phyloP scores from a whole-genome alignment of 2,113 vertebrate species.

The Corythoichthys haematopterus region DNA sequence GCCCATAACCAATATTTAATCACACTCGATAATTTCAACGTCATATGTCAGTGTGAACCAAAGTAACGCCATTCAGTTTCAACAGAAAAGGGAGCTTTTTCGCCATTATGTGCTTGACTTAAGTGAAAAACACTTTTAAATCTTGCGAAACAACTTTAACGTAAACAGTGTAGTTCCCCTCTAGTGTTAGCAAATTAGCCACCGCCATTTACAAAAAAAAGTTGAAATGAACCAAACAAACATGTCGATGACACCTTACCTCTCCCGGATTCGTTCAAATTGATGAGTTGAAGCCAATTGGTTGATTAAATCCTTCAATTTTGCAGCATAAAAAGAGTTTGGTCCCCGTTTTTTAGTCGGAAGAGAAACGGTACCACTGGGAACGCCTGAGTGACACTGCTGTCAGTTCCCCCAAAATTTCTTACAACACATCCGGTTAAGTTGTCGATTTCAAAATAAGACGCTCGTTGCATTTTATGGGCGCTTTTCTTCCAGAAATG shows the following conservation, averaged over 20 bases:
- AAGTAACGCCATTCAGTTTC: background rate
- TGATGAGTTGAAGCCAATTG: background rate
- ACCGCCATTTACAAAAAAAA: constrained; percentile 17
- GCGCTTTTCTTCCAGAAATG: background rate
- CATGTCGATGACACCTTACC: constrained; percentile 20
- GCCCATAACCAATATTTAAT: background rate
- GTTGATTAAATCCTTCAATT: background rate
- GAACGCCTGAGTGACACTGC: constrained; percentile 32
- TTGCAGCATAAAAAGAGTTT: constrained; percentile 25
- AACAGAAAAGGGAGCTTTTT: background rate
- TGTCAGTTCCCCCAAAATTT: constrained; percentile 5
- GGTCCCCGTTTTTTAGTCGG: constrained; percentile 20
- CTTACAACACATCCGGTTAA: constrained; percentile 4
- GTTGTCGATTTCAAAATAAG: constrained; percentile 34
- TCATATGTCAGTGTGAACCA: background rate
- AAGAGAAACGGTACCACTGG: constrained; percentile 26
- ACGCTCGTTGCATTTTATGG: background rate
- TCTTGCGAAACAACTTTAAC: constrained; percentile 15
- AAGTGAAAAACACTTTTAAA: background rate
- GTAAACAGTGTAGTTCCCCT: constrained; percentile 25
- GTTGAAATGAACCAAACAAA: constrained; percentile 1
- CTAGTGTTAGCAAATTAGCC: constrained; percentile 45
- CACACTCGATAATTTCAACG: background rate
- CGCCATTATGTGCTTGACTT: background rate
- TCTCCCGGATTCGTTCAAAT: background rate